Evolutionary conservation across 2,113 vertebrate species (phyloP).

Genomic region (Onychostruthus taczanowskii): DNA sequence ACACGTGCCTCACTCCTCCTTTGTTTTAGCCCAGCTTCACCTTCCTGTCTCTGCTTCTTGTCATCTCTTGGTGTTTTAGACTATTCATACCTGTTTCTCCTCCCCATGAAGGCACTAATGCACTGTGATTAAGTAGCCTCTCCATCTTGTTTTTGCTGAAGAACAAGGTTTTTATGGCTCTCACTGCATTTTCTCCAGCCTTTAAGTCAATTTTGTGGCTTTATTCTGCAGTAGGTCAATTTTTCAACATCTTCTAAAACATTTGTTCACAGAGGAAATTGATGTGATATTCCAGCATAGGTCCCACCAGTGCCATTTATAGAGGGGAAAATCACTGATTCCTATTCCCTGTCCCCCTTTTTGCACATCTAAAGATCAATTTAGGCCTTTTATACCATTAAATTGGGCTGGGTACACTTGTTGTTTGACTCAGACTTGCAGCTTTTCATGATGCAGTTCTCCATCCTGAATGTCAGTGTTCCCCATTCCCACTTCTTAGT

Average conservation of each 20-base stretch:
- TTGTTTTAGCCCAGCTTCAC: neutral
- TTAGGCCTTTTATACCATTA: neutral
- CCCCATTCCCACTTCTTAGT: neutral
- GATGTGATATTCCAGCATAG: neutral
- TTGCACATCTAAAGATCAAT: constrained; percentile 4
- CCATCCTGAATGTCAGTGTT: neutral
- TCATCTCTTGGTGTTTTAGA: neutral
- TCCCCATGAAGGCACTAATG: neutral
- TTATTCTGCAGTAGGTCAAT: constrained; percentile 1
- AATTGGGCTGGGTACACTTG: neutral
- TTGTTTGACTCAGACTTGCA: neutral
- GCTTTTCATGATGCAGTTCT: neutral
- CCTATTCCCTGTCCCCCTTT: neutral
- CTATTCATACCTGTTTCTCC: neutral
- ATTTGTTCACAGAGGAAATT: neutral
- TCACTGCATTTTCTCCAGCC: constrained; percentile 28
- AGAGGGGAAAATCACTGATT: neutral
- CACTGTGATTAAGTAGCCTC: neutral
- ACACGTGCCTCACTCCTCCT: neutral
- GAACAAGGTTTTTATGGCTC: constrained; percentile 6
- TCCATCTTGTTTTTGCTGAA: neutral
- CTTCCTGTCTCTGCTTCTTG: neutral
- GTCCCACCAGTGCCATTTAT: neutral
- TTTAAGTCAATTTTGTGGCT: constrained; percentile 36
- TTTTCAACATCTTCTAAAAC: constrained; percentile 33